Conservation (phyloP, 1,140 invertebrate genomes). For the Cydia splendana region DNA sequence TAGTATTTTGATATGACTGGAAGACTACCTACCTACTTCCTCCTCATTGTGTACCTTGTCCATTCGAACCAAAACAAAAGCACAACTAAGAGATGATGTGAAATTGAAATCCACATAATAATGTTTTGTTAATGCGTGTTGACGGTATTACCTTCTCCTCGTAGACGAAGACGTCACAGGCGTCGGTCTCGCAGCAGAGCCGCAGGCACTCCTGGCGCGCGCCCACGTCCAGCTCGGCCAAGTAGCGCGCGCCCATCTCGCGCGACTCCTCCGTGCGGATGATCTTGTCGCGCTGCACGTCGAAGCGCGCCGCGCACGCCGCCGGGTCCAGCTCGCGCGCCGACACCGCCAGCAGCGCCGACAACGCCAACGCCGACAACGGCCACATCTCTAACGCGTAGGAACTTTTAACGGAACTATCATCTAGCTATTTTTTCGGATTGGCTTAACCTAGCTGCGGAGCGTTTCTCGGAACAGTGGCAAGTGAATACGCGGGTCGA, state of each 20-base stretch:
- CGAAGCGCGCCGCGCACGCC: constrained; percentile 85
- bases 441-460: not conserved
- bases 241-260: constrained; percentile 92
- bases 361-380: constrained; percentile 44
- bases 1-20: no score
- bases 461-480: constrained; percentile 22
- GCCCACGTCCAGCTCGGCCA: constrained; percentile 91
- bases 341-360: constrained; percentile 39
- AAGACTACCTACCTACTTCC: no score
- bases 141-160: constrained; percentile 88
- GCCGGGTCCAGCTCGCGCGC: constrained; percentile 75
- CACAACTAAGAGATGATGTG: no score
- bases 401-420: not conserved
- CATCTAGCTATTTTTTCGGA: not conserved
- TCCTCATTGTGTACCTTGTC: no score
- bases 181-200: constrained; percentile 91
- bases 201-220: constrained; percentile 89
- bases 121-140: no score
- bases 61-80: no score
- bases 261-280: constrained; percentile 94
- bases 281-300: constrained; percentile 93
- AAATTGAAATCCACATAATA: no score
- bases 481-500: constrained; percentile 46
- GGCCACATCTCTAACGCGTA: constrained; percentile 47
- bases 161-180: constrained; percentile 95